A percentile compares a stretch with the other conserved stretches of the same genome.
These are phyloP conservation scores for Aphelocoma coerulescens DNA, from an alignment of 2,113 vertebrate genomes.

Conservation along the genomic window DNA sequence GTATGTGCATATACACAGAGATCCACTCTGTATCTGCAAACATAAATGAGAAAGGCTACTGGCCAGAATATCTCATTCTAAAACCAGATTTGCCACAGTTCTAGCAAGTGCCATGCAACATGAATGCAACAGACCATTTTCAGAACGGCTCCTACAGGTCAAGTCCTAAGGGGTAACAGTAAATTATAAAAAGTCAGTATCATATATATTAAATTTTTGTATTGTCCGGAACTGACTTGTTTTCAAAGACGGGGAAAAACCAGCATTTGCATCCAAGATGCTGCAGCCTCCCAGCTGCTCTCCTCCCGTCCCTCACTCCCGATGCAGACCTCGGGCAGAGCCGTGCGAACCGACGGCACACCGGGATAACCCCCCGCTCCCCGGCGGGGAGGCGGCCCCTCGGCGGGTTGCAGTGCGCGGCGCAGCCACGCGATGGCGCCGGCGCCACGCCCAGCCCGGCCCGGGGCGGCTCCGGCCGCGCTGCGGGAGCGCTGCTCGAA, in stretches of 20 bases:
- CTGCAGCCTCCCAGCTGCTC: neutral
- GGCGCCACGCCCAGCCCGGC: neutral
- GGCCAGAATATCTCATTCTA: neutral
- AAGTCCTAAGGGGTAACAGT: neutral
- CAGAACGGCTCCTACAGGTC: neutral
- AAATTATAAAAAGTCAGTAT: neutral
- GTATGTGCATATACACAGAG: neutral
- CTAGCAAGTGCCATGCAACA: neutral
- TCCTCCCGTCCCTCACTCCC: neutral
- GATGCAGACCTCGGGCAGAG: neutral
- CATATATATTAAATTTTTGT: neutral
- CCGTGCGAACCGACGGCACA: neutral
- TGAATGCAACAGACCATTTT: neutral
- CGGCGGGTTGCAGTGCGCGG: neutral
- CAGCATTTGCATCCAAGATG: neutral
- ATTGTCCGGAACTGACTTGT: neutral
- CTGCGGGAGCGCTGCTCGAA: neutral
- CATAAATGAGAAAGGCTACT: neutral
- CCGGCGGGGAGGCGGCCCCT: neutral
- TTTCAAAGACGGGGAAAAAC: neutral
- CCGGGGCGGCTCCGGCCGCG: neutral
- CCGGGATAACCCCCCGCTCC: neutral
- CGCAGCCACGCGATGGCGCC: slow-evolving; percentile 66
- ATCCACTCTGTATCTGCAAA: neutral
- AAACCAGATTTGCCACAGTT: neutral